Conservation (phyloP, 1,140 invertebrate species). For the Hormaphis cornu region DNA sequence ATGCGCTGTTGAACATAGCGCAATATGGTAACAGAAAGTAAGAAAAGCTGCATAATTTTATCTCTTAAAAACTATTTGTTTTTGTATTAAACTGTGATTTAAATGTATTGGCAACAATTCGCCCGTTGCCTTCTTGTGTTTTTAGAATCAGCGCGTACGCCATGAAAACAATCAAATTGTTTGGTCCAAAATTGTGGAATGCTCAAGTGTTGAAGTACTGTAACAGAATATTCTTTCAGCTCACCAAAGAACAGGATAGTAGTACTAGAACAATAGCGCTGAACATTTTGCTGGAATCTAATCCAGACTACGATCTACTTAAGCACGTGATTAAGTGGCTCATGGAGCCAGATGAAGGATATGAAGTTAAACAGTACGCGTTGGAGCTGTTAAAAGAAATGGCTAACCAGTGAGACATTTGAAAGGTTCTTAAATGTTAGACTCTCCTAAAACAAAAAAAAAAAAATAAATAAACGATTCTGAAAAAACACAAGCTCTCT, state of each 20-base stretch:
- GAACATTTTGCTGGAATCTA: conserved; percentile 57
- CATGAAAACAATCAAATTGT: conserved; percentile 53
- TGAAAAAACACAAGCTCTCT: no score
- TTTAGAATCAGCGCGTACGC: conserved; percentile 49
- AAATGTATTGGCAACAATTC: no score
- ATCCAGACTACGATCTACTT: conserved; percentile 48
- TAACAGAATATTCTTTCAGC: conserved; percentile 54
- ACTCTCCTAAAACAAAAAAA: not conserved
- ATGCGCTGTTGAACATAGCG: conserved; percentile 49
- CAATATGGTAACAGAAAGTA: conserved; percentile 44
- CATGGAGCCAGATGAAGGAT: conserved; percentile 46
- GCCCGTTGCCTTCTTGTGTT: no score
- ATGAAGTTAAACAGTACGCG: conserved; percentile 59
- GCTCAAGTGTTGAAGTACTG: conserved; percentile 46
- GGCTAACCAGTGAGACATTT: conserved; percentile 43
- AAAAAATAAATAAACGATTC: not conserved
- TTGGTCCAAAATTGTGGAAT: conserved; percentile 46
- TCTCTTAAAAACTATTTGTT: no score
- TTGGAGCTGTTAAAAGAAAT: conserved; percentile 55
- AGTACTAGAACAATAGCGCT: conserved; percentile 60
- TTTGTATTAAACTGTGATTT: no score
- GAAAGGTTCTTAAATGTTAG: conserved; percentile 13
- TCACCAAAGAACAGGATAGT: conserved; percentile 54
- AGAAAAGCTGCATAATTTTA: not conserved
- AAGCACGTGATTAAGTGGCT: conserved; percentile 50